Conservation (phyloP, 2,113 vertebrate genomes). For the Ageneiosus marmoratus region DNA sequence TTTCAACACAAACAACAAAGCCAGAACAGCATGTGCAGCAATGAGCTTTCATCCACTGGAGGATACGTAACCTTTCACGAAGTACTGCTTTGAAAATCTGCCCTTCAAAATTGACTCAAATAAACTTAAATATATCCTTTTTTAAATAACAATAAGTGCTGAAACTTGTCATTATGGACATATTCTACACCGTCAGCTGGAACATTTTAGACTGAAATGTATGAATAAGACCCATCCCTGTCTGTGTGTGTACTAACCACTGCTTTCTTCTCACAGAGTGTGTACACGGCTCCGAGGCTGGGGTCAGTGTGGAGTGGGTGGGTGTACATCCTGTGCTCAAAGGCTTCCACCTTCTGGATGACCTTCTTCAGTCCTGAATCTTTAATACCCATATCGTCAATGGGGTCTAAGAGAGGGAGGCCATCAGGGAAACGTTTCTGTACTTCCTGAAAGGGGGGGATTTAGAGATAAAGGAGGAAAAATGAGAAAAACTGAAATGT, state of each 20-base stretch:
- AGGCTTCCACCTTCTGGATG: conserved; percentile 95
- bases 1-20: background rate
- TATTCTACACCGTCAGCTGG: background rate
- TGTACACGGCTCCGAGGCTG: conserved; percentile 84
- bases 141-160: background rate
- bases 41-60: background rate
- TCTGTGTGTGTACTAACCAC: conserved; percentile 73
- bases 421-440: conserved; percentile 95
- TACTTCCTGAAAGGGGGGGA: conserved; percentile 81
- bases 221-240: too few relatives aligned
- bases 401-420: conserved; percentile 87
- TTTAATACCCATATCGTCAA: conserved; percentile 98
- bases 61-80: background rate
- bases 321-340: conserved; percentile 96
- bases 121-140: background rate
- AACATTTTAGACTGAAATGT: background rate
- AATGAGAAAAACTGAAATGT: background rate
- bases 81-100: background rate
- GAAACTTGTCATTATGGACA: background rate
- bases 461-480: background rate
- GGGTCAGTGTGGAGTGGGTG: conserved; percentile 94
- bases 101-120: too few relatives aligned
- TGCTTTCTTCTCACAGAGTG: conserved; percentile 95
- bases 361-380: conserved; percentile 93
- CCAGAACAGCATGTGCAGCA: background rate